A percentile compares a stretch with the other conserved stretches of the same genome.
Conservation (phyloP, 2,888 invertebrate species). For the Drosophila meridiana region DNA sequence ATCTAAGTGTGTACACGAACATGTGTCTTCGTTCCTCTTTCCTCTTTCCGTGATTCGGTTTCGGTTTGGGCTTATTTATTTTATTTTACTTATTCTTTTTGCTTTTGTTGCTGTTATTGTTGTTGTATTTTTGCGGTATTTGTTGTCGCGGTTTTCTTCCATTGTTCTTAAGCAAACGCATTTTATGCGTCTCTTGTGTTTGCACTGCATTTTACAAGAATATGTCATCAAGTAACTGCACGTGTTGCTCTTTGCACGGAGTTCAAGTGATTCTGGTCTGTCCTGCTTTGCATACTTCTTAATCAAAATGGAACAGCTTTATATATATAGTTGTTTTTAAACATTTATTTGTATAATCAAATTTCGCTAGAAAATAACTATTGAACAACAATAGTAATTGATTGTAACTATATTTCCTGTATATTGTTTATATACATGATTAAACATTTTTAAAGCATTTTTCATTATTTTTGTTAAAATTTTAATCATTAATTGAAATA, state of each 20-base stretch:
- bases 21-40: slow-evolving; percentile 50
- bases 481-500: too few species aligned
- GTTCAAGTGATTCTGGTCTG: slow-evolving; percentile 8
- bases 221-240: slow-evolving; percentile 53
- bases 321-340: not conserved
- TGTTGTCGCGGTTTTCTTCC: slow-evolving; percentile 71
- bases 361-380: not conserved
- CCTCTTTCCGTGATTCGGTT: slow-evolving; percentile 57
- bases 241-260: slow-evolving; percentile 50
- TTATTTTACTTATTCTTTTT: slow-evolving; percentile 12
- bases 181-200: slow-evolving; percentile 52
- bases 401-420: not conserved
- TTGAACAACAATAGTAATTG: not conserved
- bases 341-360: not conserved
- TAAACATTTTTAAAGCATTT: too few species aligned
- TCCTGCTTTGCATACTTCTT: not conserved
- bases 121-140: slow-evolving; percentile 68
- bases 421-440: too few species aligned
- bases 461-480: too few species aligned
- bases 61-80: slow-evolving; percentile 26
- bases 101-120: not conserved
- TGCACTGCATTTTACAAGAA: slow-evolving; percentile 60
- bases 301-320: slow-evolving; percentile 10
- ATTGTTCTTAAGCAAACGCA: slow-evolving; percentile 62
- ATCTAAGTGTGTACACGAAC: slow-evolving; percentile 60